Conservation (phyloP, 2,797 vertebrate genomes). For the Moxostoma hubbsi region DNA sequence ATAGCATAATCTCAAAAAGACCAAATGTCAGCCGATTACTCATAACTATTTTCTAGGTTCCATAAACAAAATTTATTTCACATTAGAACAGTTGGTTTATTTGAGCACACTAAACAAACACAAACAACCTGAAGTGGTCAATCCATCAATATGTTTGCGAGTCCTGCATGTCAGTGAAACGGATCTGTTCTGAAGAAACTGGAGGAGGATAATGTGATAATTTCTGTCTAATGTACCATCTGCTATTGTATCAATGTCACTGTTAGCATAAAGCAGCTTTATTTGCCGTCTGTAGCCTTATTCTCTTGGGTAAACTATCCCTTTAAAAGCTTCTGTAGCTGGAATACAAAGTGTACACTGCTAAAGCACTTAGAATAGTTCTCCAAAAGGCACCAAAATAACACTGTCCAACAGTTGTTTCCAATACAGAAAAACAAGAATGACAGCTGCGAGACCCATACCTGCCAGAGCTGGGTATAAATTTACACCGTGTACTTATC, state of each 20-base stretch:
- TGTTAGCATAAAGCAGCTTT: conserved; percentile 52
- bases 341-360: conserved; percentile 1
- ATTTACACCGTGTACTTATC: conserved; percentile 68
- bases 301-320: conserved; percentile 19
- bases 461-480: conserved; percentile 55
- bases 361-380: conserved; percentile 31
- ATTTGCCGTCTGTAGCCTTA: conserved; percentile 49
- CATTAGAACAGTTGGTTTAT: conserved; percentile 2
- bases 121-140: conserved; percentile 43
- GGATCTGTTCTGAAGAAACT: conserved; percentile 35
- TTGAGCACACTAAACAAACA: conserved; percentile 16
- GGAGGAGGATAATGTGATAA: conserved; percentile 61
- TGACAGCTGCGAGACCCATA: conserved; percentile 19
- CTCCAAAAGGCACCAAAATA: conserved; percentile 1
- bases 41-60: not conserved
- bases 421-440: not conserved
- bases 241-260: conserved; percentile 60
- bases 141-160: conserved; percentile 54
- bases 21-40: not conserved
- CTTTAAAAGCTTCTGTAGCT: not conserved
- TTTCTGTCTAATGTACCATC: conserved; percentile 64
- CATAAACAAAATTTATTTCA: not conserved
- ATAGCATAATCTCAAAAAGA: not conserved
- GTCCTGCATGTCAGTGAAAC: conserved; percentile 34
- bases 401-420: not conserved